A percentile compares a stretch with the other conserved stretches of the same genome.
These are phyloP conservation scores for Netelia fuscicornis DNA, from an alignment of 2,888 invertebrate genomes.

Conservation along the genomic window DNA sequence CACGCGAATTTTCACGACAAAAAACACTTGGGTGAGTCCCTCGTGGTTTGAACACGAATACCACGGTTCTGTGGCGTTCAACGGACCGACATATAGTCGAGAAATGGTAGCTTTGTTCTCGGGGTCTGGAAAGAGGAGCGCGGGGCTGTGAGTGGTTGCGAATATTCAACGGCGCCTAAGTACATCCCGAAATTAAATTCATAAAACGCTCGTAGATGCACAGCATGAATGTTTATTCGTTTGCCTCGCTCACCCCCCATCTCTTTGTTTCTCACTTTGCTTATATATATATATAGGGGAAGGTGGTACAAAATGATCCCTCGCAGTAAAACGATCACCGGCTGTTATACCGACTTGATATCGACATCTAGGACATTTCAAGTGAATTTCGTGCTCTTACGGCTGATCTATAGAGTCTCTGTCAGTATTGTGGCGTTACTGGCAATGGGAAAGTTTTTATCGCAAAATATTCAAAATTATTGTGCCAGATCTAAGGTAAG, in stretches of 20 bases:
- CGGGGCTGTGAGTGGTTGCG: background rate
- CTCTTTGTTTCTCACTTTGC: background rate
- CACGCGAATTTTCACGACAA: background rate
- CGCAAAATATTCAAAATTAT: too few relatives aligned
- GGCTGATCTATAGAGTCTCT: too few relatives aligned
- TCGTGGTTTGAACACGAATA: slow-evolving; percentile 3
- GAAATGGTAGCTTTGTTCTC: slow-evolving; percentile 55
- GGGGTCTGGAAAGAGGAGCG: background rate
- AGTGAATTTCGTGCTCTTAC: too few relatives aligned
- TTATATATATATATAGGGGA: too few relatives aligned
- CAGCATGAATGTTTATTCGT: slow-evolving; percentile 32
- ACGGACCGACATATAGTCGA: background rate
- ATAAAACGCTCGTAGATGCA: slow-evolving; percentile 46
- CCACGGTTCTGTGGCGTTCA: background rate
- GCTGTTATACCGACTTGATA: too few relatives aligned
- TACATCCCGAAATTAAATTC: slow-evolving; percentile 63
- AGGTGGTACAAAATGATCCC: too few relatives aligned
- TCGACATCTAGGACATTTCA: too few relatives aligned
- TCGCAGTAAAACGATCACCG: too few relatives aligned
- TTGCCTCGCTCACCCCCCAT: background rate
- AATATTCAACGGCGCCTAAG: slow-evolving; percentile 62
- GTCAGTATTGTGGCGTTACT: too few relatives aligned
- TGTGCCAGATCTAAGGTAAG: too few relatives aligned
- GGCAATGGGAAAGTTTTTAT: too few relatives aligned
- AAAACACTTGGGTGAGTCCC: slow-evolving; percentile 9